These are phyloP conservation scores for Pandemis corylana DNA, from an alignment of 2,888 invertebrate species.

Conservation along the genomic window DNA sequence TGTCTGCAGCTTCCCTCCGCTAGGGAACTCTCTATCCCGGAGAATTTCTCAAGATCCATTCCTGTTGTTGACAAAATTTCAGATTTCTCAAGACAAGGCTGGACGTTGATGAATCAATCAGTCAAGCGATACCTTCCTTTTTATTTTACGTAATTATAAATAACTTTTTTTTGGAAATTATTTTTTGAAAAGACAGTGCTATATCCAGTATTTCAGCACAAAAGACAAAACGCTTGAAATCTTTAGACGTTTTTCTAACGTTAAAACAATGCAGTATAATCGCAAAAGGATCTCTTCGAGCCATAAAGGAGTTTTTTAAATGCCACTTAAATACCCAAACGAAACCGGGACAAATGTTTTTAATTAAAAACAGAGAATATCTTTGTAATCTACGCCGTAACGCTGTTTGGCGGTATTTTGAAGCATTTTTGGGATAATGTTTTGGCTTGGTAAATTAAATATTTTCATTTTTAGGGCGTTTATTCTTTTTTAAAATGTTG, in stretches of 20 bases:
- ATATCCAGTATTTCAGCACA: neutral
- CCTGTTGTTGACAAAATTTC: too few relatives aligned
- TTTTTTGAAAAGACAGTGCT: neutral
- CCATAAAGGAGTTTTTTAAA: conserved; percentile 14
- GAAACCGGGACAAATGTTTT: neutral
- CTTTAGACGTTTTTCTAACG: neutral
- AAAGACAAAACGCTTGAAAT: neutral
- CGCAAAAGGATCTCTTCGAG: neutral
- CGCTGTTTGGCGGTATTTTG: neutral
- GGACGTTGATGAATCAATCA: too few relatives aligned
- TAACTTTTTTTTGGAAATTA: too few relatives aligned
- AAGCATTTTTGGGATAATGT: conserved; percentile 10
- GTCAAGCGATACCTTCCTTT: too few relatives aligned
- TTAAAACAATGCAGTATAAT: neutral
- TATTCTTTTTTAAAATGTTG: too few relatives aligned
- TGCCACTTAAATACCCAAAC: conserved; percentile 10
- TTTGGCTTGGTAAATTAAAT: too few relatives aligned
- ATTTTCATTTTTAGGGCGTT: too few relatives aligned
- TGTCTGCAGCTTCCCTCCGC: too few relatives aligned
- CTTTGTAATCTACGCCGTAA: neutral
- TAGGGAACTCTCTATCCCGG: too few relatives aligned
- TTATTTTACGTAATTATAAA: too few relatives aligned
- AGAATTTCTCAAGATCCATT: too few relatives aligned
- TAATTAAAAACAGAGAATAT: conserved; percentile 14
- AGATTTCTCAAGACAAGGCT: too few relatives aligned